These are phyloP conservation scores for Oasisia sp. DNA, from an alignment of 2,888 invertebrate genomes.

Conservation along the genomic window DNA sequence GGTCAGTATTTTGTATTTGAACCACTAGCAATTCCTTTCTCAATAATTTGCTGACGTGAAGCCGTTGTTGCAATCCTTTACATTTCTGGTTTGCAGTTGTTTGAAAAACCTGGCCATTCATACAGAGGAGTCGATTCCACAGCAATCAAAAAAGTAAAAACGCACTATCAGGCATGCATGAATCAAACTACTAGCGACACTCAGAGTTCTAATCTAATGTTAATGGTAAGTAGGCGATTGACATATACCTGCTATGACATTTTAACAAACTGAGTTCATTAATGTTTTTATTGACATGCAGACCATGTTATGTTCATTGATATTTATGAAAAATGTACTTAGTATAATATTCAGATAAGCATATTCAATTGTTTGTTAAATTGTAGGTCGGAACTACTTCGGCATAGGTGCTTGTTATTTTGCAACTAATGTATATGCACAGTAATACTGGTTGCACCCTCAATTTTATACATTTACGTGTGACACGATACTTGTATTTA, in stretches of 20 bases:
- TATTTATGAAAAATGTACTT: too few relatives aligned
- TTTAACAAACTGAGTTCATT: too few relatives aligned
- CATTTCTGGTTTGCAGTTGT: conserved; percentile 36
- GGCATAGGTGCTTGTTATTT: background rate
- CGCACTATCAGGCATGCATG: conserved; percentile 48
- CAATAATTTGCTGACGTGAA: background rate
- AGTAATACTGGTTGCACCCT: background rate
- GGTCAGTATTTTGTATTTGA: too few relatives aligned
- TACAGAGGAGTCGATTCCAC: conserved; percentile 46
- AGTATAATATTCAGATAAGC: too few relatives aligned
- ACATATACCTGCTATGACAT: background rate
- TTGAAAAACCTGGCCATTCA: conserved; percentile 36
- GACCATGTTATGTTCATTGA: too few relatives aligned
- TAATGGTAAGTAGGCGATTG: conserved; percentile 41
- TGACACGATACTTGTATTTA: background rate
- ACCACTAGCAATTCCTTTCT: too few relatives aligned
- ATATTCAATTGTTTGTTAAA: too few relatives aligned
- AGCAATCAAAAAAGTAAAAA: conserved; percentile 47
- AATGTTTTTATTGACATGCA: too few relatives aligned
- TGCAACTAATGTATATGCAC: background rate
- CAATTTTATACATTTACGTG: background rate
- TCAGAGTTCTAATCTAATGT: conserved; percentile 40
- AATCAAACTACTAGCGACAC: conserved; percentile 43
- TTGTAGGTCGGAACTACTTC: background rate
- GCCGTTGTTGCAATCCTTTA: background rate